Base-by-base conservation (phyloP, 2,888 invertebrate species). In the Eupithecia subumbrata region DNA sequence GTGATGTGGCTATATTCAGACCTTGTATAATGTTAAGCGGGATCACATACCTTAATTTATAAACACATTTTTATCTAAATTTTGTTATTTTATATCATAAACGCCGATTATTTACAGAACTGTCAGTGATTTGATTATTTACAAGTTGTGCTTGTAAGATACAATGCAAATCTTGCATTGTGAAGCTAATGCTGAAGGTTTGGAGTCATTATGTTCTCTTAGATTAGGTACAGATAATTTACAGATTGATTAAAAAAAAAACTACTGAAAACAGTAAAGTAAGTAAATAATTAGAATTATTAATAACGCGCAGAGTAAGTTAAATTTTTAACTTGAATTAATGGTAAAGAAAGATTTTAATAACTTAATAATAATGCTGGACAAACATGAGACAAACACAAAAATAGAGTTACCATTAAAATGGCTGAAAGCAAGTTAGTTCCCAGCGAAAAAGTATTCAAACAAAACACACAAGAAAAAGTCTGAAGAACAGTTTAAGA, bases 201-300 rank as follows among this genome's bases (percentile, higher is more conserved):
- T 79, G 81, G 80, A 76, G 86, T 84, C 86, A 79, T 77, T 86
- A 86, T 85, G 86, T 87, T 88, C 89, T 89, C 86, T 86, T 84
- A 63, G 30, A 63, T 30, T 18, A 7, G 30, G 48, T 56, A 9
- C 48, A n/a, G 18, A 48, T 18, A 18, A 48, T 48, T 48, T 48
- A 52, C 52, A 52, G 52, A 52, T 52, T 12, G 1, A 30, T 30
- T 25, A 0, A 63, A 60, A 12, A 60, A 60, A 45, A 16, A 14
- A 40, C 40, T n/a, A n/a, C n/a, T n/a, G n/a, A n/a, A n/a, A n/a
- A n/a, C n/a, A n/a, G n/a, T n/a, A n/a, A n/a, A n/a, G n/a, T n/a
- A n/a, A 40, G 40, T 40, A 9, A 40, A 9, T 40, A 40, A 40
- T 40, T 40, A 40, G 40, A 40, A 40, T 40, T 40, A 40, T 40